Evolutionary conservation across 1,140 invertebrate species (phyloP), one percentile per base, ranked within the genome.

Genomic region (Chionoecetes opilio): DNA sequence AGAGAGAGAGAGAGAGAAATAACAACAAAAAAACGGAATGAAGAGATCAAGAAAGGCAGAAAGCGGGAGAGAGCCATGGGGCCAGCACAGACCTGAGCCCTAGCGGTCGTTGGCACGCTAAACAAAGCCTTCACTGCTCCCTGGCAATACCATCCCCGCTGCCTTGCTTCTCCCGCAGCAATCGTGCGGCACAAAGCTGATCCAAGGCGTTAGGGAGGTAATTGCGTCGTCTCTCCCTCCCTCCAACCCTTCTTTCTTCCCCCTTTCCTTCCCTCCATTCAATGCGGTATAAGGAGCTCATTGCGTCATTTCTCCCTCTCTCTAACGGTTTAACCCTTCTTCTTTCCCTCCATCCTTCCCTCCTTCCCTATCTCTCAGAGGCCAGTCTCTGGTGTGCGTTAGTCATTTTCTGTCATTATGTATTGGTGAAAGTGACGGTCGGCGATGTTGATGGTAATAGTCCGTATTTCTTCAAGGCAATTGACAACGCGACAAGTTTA

Each of bases 51-150:
- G 41, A 46, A 46, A 46, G 14, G 41, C 5, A 46, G 41, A 14
- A 46, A 14, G 41, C 5, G 14, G 2, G 46, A 53, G 46, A 53
- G n/a, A 75, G 63, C 6, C 11, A n/a, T 0, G 21, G 63, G 1
- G 63, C 63, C 63, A 26, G n/a, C 21, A n/a, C 63, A 75, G 63
- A 6, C 63, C n/a, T 75, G n/a, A 75, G 63, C 63, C 63, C 63
- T 75, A 75, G 63, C 63, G 63, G 63, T 75, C 63, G 63, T 75
- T 75, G n/a, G n/a, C 21, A 75, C 63, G n/a, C 63, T 75, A 75
- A 75, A 75, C 63, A 75, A 75, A 75, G 63, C 63, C 63, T 26
- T 75, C 63, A 75, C n/a, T 75, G 63, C n/a, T 17, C 26, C 63
- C 63, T 75, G 63, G n/a, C 63, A 75, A 75, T 75, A 75, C 21